Evolutionary conservation across 2,797 vertebrate species (phyloP), one percentile per base, ranked within the genome.

Genomic region (Neopelma chrysocephalum): DNA sequence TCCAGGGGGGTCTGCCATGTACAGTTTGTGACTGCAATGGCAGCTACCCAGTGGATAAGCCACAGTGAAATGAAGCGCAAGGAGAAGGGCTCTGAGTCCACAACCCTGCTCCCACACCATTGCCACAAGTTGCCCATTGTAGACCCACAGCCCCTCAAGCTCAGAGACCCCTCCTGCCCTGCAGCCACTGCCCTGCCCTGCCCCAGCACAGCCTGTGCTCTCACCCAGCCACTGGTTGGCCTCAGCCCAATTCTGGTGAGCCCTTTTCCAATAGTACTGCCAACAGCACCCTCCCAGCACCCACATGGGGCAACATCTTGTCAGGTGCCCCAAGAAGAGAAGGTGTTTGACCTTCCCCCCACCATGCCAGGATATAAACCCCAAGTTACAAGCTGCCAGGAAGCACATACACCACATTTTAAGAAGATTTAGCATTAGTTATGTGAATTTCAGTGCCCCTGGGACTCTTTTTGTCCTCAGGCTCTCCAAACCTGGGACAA

Each of bases 171-270:
- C 10, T 60, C 45, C 43, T 1, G 0, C 27, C 22, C 36, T 9
- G 16, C 31, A 75, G 54, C 23, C 5, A 0, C 58, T 31, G 36
- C 2, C 2, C 42, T 72, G 61, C 43, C 53, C 43, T 62, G 19
- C 29, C 58, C 23, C 36, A 47, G 57, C 0, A 0, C 40, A 48
- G 36, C 11, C 40, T 53, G 25, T 0, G 0, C 16, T 70, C 47
- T 58, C 34, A 66, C 53, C 12, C 78, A 40, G 57, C 13, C 15
- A 21, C 38, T 0, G 0, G 9, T 42, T 51, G 76, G 18, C n/a
- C 62, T 56, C 47, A 65, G n/a, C 21, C 57, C 53, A 43, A 58
- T 23, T 27, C 48, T 53, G 27, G 38, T 19, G 53, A 80, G 42
- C 0, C 1, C 32, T 87, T 62, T 72, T 60, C 29, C 56, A 50